phyloP scores from a whole-genome alignment of 1,140 invertebrate genomes.

The Drosophila novamexicana region DNA sequence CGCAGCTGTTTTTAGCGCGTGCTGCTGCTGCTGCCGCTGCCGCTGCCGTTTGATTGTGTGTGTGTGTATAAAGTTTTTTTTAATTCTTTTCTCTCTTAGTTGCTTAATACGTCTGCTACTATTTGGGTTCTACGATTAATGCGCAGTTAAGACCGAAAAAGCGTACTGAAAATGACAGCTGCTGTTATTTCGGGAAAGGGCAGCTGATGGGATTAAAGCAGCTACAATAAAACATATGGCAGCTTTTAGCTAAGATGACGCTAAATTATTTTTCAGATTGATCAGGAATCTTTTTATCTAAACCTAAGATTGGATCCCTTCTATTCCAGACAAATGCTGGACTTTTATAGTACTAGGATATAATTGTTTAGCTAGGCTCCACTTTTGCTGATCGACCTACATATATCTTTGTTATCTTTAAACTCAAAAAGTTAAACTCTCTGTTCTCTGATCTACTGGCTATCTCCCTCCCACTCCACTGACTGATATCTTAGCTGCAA shows the following conservation, averaged over 20 bases:
- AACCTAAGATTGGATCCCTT: too few species aligned
- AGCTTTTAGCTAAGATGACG: too few species aligned
- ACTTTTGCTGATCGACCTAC: too few species aligned
- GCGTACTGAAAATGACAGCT: neutral
- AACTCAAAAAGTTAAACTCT: too few species aligned
- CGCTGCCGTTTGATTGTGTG: conserved; percentile 28
- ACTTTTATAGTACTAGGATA: too few species aligned
- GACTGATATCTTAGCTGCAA: neutral
- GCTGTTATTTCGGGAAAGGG: conserved; percentile 2
- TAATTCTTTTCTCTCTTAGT: conserved; percentile 12
- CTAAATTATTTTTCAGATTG: too few species aligned
- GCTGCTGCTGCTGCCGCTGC: conserved; percentile 5
- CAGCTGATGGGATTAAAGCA: too few species aligned
- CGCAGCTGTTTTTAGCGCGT: conserved; percentile 19
- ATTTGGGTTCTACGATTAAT: conserved; percentile 34
- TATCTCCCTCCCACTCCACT: conserved; percentile 5
- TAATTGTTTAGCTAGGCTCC: neutral
- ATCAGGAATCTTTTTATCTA: too few species aligned
- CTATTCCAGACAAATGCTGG: too few species aligned
- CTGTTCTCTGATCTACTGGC: neutral
- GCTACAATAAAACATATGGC: too few species aligned
- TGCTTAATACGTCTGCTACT: conserved; percentile 31
- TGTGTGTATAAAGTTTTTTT: conserved; percentile 34
- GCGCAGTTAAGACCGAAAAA: conserved; percentile 15
- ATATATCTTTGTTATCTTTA: too few species aligned